phyloP scores from a whole-genome alignment of 2,113 vertebrate genomes.

The Empidonax alnorum region DNA sequence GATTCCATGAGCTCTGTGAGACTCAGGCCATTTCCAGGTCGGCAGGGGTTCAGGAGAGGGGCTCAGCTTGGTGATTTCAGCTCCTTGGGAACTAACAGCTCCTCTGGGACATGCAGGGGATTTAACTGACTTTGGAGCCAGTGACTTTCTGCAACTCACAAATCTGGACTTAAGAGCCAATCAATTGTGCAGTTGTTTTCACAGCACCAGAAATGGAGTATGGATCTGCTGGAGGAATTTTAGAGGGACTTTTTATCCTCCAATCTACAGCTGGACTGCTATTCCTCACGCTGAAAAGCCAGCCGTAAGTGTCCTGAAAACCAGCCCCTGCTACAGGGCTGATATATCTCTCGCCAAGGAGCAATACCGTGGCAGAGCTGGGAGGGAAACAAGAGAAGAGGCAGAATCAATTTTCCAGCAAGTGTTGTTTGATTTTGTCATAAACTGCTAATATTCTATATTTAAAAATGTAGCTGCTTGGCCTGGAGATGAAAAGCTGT shows the following conservation, averaged over 20 bases:
- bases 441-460: constrained; percentile 45
- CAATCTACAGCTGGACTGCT: constrained; percentile 16
- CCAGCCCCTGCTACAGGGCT: background rate
- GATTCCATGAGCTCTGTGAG: background rate
- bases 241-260: constrained; percentile 49
- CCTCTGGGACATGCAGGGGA: background rate
- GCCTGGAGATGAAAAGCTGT: background rate
- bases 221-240: constrained; percentile 41
- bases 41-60: background rate
- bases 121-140: background rate
- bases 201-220: constrained; percentile 23
- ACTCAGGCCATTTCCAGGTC: background rate
- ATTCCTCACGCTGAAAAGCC: constrained; percentile 37
- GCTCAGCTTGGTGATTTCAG: background rate
- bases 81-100: background rate
- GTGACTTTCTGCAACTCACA: constrained; percentile 8
- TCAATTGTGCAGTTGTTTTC: constrained; percentile 32
- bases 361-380: background rate
- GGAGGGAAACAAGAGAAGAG: constrained; percentile 13
- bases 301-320: background rate
- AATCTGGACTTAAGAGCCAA: constrained; percentile 30
- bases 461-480: constrained; percentile 15
- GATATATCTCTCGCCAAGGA: background rate
- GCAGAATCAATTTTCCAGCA: constrained; percentile 62
- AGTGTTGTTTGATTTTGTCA: constrained; percentile 65